phyloP scores from a whole-genome alignment of 1,140 invertebrate species.

The Drosophila arizonae region DNA sequence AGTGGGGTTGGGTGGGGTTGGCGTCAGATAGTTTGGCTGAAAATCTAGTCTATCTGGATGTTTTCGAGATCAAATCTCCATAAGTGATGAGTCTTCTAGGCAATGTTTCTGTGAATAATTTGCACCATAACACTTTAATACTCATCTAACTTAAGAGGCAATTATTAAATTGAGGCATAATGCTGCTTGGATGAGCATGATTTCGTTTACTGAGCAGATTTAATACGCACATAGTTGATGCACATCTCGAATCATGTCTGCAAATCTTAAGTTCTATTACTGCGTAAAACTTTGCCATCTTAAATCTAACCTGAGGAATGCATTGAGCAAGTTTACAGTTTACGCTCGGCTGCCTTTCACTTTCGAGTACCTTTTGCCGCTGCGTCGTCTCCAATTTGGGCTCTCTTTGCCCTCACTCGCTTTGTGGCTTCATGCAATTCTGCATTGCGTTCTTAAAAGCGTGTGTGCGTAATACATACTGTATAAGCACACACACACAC shows the following conservation, averaged over 20 bases:
- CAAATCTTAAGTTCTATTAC: background rate
- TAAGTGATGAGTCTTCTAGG: too few species aligned
- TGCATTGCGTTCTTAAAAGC: conserved; percentile 12
- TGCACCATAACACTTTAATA: too few species aligned
- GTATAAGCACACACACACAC: background rate
- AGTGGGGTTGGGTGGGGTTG: too few species aligned
- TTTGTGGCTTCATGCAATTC: conserved; percentile 8
- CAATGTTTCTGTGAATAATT: too few species aligned
- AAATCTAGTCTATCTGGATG: too few species aligned
- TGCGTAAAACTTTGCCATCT: background rate
- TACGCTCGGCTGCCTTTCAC: conserved; percentile 9
- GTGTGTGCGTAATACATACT: background rate
- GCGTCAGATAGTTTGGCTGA: too few species aligned
- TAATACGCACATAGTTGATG: background rate
- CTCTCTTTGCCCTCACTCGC: background rate
- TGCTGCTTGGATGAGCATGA: too few species aligned
- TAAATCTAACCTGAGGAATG: background rate
- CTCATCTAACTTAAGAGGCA: background rate
- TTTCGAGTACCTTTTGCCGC: conserved; percentile 8
- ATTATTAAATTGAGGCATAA: background rate
- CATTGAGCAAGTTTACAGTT: background rate
- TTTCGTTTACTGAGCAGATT: background rate
- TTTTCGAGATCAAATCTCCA: too few species aligned
- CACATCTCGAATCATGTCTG: background rate
- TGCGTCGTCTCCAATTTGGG: conserved; percentile 14